Evolutionary conservation across 2,797 vertebrate species (phyloP).

Genomic region (Gila robusta): DNA sequence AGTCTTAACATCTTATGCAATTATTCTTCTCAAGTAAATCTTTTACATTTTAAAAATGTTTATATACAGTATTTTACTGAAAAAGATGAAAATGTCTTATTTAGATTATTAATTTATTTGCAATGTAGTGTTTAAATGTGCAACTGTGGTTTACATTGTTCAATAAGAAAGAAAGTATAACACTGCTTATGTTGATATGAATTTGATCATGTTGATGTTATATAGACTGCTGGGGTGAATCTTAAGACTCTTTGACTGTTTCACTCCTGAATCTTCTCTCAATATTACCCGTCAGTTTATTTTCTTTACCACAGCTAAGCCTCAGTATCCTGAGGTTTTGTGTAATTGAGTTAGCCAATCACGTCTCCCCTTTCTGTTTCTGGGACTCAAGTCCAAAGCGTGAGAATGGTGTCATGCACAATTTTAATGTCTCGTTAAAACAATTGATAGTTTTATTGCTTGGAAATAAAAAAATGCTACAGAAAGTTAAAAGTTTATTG

Average conservation of each 20-base stretch:
- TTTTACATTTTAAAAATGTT: not conserved
- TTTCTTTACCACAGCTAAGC: constrained; percentile 17
- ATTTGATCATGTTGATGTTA: constrained; percentile 34
- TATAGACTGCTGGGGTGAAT: constrained; percentile 23
- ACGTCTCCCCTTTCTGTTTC: constrained; percentile 2
- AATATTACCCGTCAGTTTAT: constrained; percentile 30
- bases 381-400: not conserved
- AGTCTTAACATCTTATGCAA: not conserved
- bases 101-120: not conserved
- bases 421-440: not conserved
- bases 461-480: not conserved
- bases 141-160: constrained; percentile 21
- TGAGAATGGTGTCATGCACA: constrained; percentile 17
- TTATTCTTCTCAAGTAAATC: not conserved
- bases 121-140: not conserved
- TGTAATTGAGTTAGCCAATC: constrained; percentile 44
- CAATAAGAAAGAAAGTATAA: not conserved
- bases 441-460: not conserved
- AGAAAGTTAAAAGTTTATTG: not conserved
- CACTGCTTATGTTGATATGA: constrained; percentile 30
- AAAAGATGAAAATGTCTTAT: not conserved
- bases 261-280: constrained; percentile 15
- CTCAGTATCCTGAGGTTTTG: constrained; percentile 25
- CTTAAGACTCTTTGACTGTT: constrained; percentile 20
- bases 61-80: not conserved